phyloP scores from a whole-genome alignment of 2,888 invertebrate species.

The Xanthorhoe spadicearia region DNA sequence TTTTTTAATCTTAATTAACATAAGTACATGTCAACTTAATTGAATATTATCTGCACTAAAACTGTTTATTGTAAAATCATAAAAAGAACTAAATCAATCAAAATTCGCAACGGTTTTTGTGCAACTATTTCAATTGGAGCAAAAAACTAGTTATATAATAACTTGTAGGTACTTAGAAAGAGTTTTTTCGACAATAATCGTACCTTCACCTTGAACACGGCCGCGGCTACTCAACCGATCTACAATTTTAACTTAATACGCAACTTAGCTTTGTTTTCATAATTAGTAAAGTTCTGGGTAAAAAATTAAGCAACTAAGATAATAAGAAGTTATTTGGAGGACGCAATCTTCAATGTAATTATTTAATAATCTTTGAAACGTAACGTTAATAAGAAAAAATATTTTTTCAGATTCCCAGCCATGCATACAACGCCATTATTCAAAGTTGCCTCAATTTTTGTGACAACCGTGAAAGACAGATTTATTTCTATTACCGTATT shows the following conservation, averaged over 20 bases:
- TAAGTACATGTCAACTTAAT: too few species aligned
- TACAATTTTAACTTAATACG: conserved; percentile 21
- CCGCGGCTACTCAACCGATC: conserved; percentile 22
- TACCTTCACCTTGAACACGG: conserved; percentile 32
- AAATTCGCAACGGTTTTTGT: conserved; percentile 19
- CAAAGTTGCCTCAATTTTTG: not conserved
- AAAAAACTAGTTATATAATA: conserved; percentile 31
- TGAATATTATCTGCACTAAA: not conserved
- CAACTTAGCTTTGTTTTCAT: conserved; percentile 22
- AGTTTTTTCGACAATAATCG: conserved; percentile 20
- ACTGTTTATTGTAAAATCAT: not conserved
- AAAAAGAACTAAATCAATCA: conserved; percentile 20
- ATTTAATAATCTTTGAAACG: not conserved
- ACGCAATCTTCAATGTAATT: not conserved
- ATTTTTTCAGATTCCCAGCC: not conserved
- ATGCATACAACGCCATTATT: not conserved
- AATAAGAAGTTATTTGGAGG: conserved; percentile 3
- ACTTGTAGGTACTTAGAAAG: conserved; percentile 18
- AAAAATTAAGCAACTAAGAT: not conserved
- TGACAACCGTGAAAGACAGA: not conserved
- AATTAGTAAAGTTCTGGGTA: not conserved
- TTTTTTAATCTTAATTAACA: too few species aligned
- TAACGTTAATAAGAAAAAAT: not conserved
- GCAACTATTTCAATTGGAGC: conserved; percentile 20
- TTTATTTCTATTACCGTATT: conserved; percentile 8